Evolutionary conservation across 35 echinoderm and acorn worm species (phyloP).

Genomic region (Apostichopus japonicus): DNA sequence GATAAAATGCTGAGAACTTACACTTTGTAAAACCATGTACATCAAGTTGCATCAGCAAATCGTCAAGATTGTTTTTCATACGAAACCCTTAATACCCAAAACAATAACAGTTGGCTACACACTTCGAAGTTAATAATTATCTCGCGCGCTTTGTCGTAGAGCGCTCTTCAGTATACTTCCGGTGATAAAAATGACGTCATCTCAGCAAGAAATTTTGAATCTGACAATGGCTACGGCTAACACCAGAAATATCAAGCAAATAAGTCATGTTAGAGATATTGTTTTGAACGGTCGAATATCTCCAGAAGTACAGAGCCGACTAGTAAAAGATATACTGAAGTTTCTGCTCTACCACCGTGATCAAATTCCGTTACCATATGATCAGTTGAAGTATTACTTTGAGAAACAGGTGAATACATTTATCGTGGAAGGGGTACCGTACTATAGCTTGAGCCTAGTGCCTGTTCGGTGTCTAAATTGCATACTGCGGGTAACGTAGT

Average conservation of each 20-base stretch:
- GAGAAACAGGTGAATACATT: constrained; percentile 25
- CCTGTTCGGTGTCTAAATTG: no score
- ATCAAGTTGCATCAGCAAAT: no score
- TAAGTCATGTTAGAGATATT: constrained; percentile 51
- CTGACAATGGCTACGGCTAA: constrained; percentile 42
- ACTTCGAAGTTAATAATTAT: no score
- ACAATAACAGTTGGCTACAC: no score
- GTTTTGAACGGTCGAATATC: constrained; percentile 68
- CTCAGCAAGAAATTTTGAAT: background rate
- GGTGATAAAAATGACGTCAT: background rate
- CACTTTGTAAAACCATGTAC: no score
- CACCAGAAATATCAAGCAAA: constrained; percentile 34
- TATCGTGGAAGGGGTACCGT: background rate
- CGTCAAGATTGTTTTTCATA: no score
- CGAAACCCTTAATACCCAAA: no score
- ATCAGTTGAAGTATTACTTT: constrained; percentile 69
- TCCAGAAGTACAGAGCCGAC: constrained; percentile 41
- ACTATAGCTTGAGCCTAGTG: no score
- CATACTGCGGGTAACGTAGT: no score
- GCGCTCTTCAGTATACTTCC: no score
- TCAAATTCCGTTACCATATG: constrained; percentile 79
- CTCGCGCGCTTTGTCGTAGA: no score
- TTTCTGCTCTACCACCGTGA: constrained; percentile 77
- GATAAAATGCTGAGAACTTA: no score
- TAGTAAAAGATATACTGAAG: constrained; percentile 74